These are phyloP conservation scores for Pseudopipra pipra DNA, from an alignment of 2,113 vertebrate species.

Conservation along the genomic window DNA sequence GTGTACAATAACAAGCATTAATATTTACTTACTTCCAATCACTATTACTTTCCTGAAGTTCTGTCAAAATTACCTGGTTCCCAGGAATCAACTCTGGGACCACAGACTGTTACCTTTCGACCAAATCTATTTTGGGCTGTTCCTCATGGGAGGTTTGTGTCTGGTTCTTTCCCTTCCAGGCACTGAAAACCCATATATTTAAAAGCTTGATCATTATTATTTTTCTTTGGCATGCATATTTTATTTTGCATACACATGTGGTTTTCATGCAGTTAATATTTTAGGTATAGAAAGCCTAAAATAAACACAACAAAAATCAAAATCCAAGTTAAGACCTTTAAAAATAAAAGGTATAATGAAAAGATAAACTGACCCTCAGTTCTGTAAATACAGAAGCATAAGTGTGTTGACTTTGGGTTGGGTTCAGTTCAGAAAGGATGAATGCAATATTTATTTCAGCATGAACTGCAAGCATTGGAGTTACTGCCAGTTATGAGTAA, in stretches of 20 bases:
- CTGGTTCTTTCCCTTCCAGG: not conserved
- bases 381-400: conserved; percentile 45
- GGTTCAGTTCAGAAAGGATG: conserved; percentile 43
- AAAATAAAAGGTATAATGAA: conserved; percentile 45
- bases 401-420: conserved; percentile 47
- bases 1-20: not conserved
- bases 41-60: not conserved
- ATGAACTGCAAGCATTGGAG: not conserved
- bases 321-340: conserved; percentile 44
- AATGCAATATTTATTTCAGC: conserved; percentile 47
- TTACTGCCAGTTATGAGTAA: not conserved
- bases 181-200: conserved; percentile 3
- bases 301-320: conserved; percentile 15
- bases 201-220: not conserved
- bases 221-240: conserved; percentile 20
- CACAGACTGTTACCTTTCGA: not conserved
- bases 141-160: not conserved
- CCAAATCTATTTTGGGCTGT: not conserved
- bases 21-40: not conserved
- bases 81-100: not conserved
- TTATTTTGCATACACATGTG: conserved; percentile 4
- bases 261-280: conserved; percentile 49
- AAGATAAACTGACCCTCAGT: conserved; percentile 41
- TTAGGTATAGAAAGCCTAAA: conserved; percentile 38
- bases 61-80: not conserved